A percentile compares a stretch with the other conserved stretches of the same genome.
These are phyloP conservation scores for Copidosoma aretas DNA, from an alignment of 2,888 invertebrate species.

Conservation along the genomic window DNA sequence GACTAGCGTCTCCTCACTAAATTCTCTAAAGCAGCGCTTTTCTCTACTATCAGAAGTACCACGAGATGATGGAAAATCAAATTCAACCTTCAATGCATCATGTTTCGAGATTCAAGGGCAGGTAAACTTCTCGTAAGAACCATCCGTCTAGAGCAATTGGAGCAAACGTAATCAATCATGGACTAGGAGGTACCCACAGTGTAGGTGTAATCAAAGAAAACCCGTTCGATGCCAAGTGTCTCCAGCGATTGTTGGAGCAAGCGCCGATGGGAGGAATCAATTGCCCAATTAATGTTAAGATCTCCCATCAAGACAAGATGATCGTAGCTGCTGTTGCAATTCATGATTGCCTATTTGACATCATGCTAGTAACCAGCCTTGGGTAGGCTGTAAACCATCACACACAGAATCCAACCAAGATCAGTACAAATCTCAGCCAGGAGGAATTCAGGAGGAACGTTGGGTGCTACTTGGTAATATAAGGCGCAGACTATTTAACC, in stretches of 20 bases:
- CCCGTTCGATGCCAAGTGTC: neutral
- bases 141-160: too few relatives aligned
- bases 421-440: neutral
- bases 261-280: too few relatives aligned
- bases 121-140: too few relatives aligned
- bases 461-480: too few relatives aligned
- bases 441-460: neutral
- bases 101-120: too few relatives aligned
- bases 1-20: too few relatives aligned
- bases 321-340: neutral
- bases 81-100: too few relatives aligned
- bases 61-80: too few relatives aligned
- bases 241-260: neutral
- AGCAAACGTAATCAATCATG: constrained; percentile 4
- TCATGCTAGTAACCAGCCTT: neutral
- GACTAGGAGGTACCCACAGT: neutral
- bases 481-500: too few relatives aligned
- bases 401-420: neutral
- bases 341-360: neutral
- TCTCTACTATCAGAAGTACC: too few relatives aligned
- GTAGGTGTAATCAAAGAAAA: neutral
- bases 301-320: neutral
- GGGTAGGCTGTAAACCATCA: neutral
- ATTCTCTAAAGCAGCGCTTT: too few relatives aligned
- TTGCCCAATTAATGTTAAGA: neutral